Base-by-base conservation (phyloP, 2,888 invertebrate species). In the Rhorus exstirpatorius region DNA sequence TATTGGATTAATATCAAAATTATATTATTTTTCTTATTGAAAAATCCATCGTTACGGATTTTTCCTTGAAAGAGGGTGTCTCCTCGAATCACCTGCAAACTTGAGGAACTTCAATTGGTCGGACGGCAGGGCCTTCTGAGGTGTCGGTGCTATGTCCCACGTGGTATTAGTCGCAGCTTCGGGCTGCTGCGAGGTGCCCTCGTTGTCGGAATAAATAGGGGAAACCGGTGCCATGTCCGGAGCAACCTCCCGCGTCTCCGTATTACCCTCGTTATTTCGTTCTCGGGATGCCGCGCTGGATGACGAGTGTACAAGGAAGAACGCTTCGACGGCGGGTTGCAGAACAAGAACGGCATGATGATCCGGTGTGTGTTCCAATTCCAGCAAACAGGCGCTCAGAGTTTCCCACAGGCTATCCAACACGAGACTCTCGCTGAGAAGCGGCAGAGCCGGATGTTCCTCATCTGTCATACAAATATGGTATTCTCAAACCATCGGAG, bases 281-380 rank as follows among this genome's bases (percentile, higher is more conserved):
- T 88, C 89, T 21, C 91, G 89, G 31, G 86, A 79, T 35, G 90
- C 85, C 82, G 92, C 90, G 92, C 94, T 93, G 83, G 94, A 93
- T 86, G 96, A 96, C 17, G 97, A 97, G 91, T 98, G 97, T 1
- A 97, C 97, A 72, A 98, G 93, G 94, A 98, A 98, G 94, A 98
- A 98, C 10, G 97, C 97, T 93, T 98, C 98, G 1, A 98, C 97
- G 3, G 97, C 96, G 26, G 97, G 97, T 93, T 97, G 97, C 75
- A 98, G 93, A 26, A 97, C 97, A 38, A 97, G 94, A 19, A 97
- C 97, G 51, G 97, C 97, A 93, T 97, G 97, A 89, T 97, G 97
- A 93, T 98, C 97, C 26, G 97, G 96, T 31, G 97, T 97, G 89
- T 96, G 95, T 86, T 97, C 97, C 79, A 98, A 93, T 89, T 97